Conservation (phyloP, 2,113 vertebrate species). For the Laticauda laticaudata region DNA sequence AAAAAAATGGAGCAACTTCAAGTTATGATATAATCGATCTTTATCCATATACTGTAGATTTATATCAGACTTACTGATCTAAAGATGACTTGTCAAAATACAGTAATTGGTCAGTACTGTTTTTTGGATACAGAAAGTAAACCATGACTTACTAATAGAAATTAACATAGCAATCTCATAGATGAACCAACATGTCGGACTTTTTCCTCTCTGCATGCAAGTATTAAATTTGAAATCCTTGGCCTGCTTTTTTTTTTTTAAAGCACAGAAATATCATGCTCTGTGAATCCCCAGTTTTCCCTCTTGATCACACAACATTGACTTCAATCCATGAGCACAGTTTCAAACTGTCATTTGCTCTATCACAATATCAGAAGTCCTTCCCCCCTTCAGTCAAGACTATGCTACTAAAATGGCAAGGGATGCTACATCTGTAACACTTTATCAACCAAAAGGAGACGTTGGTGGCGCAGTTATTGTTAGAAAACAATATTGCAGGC, state of each 20-base stretch:
- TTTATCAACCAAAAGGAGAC: neutral
- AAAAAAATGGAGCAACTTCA: neutral
- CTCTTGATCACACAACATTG: neutral
- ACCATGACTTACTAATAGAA: no score
- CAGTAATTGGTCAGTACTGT: neutral
- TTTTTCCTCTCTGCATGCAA: neutral
- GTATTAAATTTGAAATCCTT: neutral
- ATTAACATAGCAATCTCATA: neutral
- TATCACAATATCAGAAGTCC: neutral
- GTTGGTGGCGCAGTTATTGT: neutral
- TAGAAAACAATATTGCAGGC: neutral
- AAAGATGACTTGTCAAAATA: neutral
- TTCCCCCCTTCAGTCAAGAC: neutral
- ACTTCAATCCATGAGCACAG: neutral
- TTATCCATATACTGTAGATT: neutral
- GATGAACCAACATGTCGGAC: neutral
- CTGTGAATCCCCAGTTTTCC: neutral
- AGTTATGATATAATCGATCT: neutral
- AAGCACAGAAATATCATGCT: neutral
- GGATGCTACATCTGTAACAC: neutral
- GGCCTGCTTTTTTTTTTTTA: neutral
- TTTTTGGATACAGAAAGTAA: neutral
- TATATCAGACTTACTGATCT: neutral
- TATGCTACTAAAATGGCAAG: neutral
- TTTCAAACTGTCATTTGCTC: neutral